Conservation (phyloP, 92 coral and sea anemone species). For the Parazoanthus atlanticus region DNA sequence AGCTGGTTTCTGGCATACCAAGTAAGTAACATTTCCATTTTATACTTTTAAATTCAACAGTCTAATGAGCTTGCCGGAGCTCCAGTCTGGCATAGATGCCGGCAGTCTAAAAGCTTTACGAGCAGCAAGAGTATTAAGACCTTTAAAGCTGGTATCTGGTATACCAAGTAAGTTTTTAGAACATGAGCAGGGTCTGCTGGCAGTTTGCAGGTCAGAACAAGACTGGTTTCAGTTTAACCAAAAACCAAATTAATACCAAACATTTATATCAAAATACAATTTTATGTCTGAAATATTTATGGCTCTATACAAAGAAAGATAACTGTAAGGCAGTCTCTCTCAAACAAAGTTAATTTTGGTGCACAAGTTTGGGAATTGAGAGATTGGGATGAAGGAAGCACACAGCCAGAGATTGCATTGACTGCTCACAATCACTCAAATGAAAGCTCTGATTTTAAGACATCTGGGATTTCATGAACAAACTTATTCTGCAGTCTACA, state of each 20-base stretch:
- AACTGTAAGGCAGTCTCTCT: neutral
- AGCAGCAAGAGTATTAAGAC: slow-evolving; percentile 98
- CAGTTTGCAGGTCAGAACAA: slow-evolving; percentile 27
- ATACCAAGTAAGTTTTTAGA: slow-evolving; percentile 93
- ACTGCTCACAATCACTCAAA: neutral
- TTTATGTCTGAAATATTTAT: too few species aligned
- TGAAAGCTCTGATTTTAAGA: neutral
- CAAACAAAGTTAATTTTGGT: neutral
- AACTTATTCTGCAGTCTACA: too few species aligned
- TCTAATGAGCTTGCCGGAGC: slow-evolving; percentile 96
- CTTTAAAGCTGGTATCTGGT: slow-evolving; percentile 98
- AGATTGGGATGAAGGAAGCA: too few species aligned
- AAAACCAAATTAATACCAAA: too few species aligned
- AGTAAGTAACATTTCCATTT: slow-evolving; percentile 68
- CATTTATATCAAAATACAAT: too few species aligned
- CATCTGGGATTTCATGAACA: neutral
- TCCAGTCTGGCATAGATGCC: slow-evolving; percentile 78
- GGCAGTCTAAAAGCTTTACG: slow-evolving; percentile 98
- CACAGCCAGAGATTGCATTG: neutral
- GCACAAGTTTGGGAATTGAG: neutral
- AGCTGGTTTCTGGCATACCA: slow-evolving; percentile 91
- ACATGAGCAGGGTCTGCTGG: neutral
- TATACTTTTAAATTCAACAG: slow-evolving; percentile 66
- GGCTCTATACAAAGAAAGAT: neutral
- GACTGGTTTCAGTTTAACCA: neutral